Evolutionary conservation across 2,797 vertebrate species (phyloP), one percentile per base, ranked within the genome.

Genomic region (Gymnoscopelus braueri): DNA sequence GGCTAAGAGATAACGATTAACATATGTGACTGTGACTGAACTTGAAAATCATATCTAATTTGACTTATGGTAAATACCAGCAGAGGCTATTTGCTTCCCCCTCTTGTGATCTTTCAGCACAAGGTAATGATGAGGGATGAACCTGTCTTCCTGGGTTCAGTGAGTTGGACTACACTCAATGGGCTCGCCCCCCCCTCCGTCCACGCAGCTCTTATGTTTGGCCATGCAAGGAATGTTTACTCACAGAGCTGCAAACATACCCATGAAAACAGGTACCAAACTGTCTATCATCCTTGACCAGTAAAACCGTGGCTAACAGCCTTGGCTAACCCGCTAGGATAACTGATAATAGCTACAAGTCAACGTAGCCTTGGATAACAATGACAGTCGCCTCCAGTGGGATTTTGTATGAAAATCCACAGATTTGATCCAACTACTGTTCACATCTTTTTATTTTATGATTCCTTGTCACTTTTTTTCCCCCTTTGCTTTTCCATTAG

Each of bases 141-240:
- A 88, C 78, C 47, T 74, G 85, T 71, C 75, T 86, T 78, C 69
- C 65, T 80, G 87, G 81, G 88, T 90, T 91, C 85, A 88, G 61
- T 78, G 87, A 85, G 88, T 91, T 90, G 82, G 71, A 84, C 82
- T 80, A 67, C 72, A 67, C 74, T 75, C 74, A 73, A 82, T 75
- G 75, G 48, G 60, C 66, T 88, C 76, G 80, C 78, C 75, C 82
- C 29, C 23, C 23, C 75, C 79, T 71, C 70, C 48, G 71, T 78
- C 82, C 80, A 76, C 82, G 84, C 75, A 83, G 76, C 80, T 82
- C 84, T 52, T 60, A 84, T 81, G 75, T 79, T 82, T 85, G 79
- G 82, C 79, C 79, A 75, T 81, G 80, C 72, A 66, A 87, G 86
- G 84, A 91, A 90, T 91, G 87, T 87, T 90, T 87, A 88, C 91